Conservation (phyloP, 2,797 vertebrate species). For the Etheostoma perlongum region DNA sequence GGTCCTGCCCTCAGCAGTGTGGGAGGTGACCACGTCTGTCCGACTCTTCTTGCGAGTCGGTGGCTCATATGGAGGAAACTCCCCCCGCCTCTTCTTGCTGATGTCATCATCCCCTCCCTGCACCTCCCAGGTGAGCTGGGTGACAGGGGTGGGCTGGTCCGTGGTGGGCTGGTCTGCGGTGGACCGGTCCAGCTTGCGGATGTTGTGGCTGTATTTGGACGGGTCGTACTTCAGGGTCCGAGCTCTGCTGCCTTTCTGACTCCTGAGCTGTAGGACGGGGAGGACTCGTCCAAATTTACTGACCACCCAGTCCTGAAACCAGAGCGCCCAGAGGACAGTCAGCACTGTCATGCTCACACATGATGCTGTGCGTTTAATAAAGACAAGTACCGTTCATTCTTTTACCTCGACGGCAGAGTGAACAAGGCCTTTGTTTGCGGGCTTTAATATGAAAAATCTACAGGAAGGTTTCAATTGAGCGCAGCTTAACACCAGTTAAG, state of each 20-base stretch:
- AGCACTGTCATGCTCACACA: background rate
- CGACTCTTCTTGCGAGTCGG: slow-evolving; percentile 75
- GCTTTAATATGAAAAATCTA: no score
- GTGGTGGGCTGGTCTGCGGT: background rate
- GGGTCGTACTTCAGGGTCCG: slow-evolving; percentile 96
- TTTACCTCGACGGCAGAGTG: background rate
- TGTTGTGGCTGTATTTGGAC: slow-evolving; percentile 96
- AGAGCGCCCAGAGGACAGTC: slow-evolving; percentile 9
- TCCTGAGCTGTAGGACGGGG: slow-evolving; percentile 89
- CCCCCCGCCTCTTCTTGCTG: slow-evolving; percentile 88
- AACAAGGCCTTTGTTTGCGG: no score
- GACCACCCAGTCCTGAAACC: slow-evolving; percentile 93
- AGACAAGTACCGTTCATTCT: background rate
- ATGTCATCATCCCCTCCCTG: slow-evolving; percentile 85
- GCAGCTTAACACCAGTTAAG: no score
- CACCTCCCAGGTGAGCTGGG: slow-evolving; percentile 90
- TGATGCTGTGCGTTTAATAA: background rate
- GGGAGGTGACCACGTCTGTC: background rate
- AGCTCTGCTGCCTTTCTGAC: slow-evolving; percentile 79
- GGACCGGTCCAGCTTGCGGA: slow-evolving; percentile 86
- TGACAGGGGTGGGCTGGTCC: slow-evolving; percentile 78
- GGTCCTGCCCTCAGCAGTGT: background rate
- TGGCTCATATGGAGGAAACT: slow-evolving; percentile 79
- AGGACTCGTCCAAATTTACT: slow-evolving; percentile 96
- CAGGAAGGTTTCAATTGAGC: no score